Conservation (phyloP, 2,888 invertebrate genomes). For the Synanthedon vespiformis region DNA sequence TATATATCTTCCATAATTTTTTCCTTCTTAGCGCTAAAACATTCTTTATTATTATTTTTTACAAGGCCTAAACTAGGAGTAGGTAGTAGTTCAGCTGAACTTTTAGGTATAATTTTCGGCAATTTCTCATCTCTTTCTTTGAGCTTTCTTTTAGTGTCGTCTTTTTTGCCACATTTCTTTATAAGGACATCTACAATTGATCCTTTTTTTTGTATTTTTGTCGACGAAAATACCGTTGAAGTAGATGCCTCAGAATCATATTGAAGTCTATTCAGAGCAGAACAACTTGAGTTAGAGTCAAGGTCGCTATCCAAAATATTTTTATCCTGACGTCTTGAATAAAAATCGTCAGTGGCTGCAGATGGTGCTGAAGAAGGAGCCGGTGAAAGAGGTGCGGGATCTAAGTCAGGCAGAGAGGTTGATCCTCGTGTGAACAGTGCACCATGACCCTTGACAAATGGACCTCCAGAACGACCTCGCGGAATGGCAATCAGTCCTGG, state of each 20-base stretch:
- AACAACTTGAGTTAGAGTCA: constrained; percentile 77
- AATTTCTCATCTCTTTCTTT: constrained; percentile 69
- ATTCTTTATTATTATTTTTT: constrained; percentile 50
- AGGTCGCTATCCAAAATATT: constrained; percentile 72
- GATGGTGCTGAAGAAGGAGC: constrained; percentile 73
- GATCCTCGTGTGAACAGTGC: constrained; percentile 73
- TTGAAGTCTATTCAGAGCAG: constrained; percentile 61
- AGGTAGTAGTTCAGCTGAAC: constrained; percentile 71
- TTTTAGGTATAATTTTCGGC: constrained; percentile 62
- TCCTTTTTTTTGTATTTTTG: constrained; percentile 59
- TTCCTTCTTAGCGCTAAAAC: constrained; percentile 51
- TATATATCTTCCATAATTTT: constrained; percentile 70
- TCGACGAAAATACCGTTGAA: constrained; percentile 74
- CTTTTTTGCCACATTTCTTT: constrained; percentile 74
- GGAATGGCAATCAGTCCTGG: constrained; percentile 83
- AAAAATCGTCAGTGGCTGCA: constrained; percentile 70
- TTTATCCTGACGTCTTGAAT: constrained; percentile 53
- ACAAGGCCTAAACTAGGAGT: constrained; percentile 72
- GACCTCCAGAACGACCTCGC: constrained; percentile 73
- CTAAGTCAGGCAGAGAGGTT: constrained; percentile 82
- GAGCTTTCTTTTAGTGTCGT: constrained; percentile 63
- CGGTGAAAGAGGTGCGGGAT: constrained; percentile 79
- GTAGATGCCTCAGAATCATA: constrained; percentile 78
- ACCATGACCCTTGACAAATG: constrained; percentile 39
- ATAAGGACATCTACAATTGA: constrained; percentile 77